phyloP scores from a whole-genome alignment of 2,888 invertebrate species.

The Unio delphinus region DNA sequence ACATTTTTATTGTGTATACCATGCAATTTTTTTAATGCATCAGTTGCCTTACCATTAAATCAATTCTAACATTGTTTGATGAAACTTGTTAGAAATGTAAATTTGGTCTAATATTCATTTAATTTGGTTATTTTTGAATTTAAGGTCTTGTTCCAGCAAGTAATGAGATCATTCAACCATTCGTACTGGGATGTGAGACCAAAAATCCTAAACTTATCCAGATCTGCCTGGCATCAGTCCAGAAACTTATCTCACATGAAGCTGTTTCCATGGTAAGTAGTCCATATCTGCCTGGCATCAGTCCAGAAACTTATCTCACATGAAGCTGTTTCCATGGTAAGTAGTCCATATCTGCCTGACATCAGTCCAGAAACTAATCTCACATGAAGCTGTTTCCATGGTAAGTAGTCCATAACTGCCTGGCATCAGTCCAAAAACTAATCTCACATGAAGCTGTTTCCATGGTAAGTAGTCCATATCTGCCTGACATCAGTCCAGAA shows the following conservation, averaged over 20 bases:
- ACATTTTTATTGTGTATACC: too few species aligned
- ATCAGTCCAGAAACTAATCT: constrained; percentile 92
- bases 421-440: constrained; percentile 93
- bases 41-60: too few species aligned
- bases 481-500: constrained; percentile 95
- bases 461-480: constrained; percentile 77
- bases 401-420: constrained; percentile 80
- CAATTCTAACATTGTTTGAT: not conserved
- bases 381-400: constrained; percentile 70
- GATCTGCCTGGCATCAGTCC: constrained; percentile 94
- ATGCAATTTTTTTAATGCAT: too few species aligned
- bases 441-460: constrained; percentile 76
- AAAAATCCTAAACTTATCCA: constrained; percentile 95
- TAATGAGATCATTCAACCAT: constrained; percentile 94
- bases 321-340: constrained; percentile 70
- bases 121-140: constrained; percentile 69
- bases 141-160: constrained; percentile 90
- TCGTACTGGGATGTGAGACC: constrained; percentile 97
- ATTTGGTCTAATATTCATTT: constrained; percentile 1
- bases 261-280: constrained; percentile 67
- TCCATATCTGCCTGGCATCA: constrained; percentile 89
- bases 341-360: constrained; percentile 77
- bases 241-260: constrained; percentile 83
- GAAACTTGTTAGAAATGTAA: not conserved
- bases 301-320: constrained; percentile 89